Evolutionary conservation across 2,797 vertebrate species (phyloP).

Genomic region (Myripristis murdjan): DNA sequence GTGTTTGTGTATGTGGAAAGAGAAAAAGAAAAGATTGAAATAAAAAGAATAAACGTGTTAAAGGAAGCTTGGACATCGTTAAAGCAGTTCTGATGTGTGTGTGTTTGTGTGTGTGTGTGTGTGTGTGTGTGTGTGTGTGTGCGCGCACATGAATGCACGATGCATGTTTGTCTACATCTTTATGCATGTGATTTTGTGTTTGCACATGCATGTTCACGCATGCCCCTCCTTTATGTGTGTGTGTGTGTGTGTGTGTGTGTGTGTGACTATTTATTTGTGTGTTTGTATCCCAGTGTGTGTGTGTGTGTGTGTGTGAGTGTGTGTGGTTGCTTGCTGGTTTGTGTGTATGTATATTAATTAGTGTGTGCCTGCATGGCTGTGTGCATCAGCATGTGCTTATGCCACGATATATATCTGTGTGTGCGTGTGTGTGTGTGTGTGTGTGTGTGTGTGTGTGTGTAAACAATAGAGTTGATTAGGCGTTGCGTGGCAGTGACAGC

Average conservation of each 20-base stretch:
- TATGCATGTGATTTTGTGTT: too few relatives aligned
- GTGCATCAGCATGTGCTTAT: too few relatives aligned
- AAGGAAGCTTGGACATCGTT: too few relatives aligned
- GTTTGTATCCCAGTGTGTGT: not conserved
- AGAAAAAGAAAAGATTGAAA: constrained; percentile 1
- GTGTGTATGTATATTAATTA: too few relatives aligned
- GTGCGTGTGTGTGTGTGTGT: constrained; percentile 23
- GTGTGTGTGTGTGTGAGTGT: constrained; percentile 17
- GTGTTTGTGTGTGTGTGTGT: not conserved
- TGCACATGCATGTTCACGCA: not conserved
- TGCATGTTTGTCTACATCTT: too few relatives aligned
- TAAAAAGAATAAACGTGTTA: too few relatives aligned
- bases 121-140: too few relatives aligned
- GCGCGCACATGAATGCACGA: too few relatives aligned
- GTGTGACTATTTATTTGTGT: constrained; percentile 1
- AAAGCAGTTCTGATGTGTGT: not conserved
- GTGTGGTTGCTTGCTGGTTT: too few relatives aligned
- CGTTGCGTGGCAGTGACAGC: constrained; percentile 81
- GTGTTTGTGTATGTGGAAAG: too few relatives aligned
- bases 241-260: constrained; percentile 14
- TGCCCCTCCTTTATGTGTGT: not conserved
- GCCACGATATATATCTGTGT: constrained; percentile 41
- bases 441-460: constrained; percentile 65
- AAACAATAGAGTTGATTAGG: constrained; percentile 86
- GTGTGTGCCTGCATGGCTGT: too few relatives aligned